Percentiles rank a stretch among this genome's conserved stretches.
Evolutionary conservation across 1,140 invertebrate genomes (phyloP).

Genomic region (Brachionus asplanchnoidis): DNA sequence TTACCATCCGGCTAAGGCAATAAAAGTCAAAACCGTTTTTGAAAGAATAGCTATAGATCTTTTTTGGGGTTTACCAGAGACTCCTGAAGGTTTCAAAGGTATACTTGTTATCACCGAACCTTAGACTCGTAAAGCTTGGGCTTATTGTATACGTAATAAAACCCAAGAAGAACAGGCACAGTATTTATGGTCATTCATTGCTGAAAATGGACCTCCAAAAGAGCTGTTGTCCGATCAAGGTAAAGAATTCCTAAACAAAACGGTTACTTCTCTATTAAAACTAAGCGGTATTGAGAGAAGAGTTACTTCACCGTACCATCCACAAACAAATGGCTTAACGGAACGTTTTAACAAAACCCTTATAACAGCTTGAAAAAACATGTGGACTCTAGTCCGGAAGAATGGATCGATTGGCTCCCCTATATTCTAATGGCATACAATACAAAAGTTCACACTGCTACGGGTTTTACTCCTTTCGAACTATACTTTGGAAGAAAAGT

Average conservation of each 20-base stretch:
- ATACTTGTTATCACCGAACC: neutral
- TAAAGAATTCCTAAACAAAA: neutral
- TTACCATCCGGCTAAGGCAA: neutral
- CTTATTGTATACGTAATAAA: neutral
- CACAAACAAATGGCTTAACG: too few species aligned
- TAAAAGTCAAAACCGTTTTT: neutral
- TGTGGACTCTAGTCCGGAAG: too few species aligned
- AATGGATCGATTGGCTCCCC: too few species aligned
- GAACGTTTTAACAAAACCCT: too few species aligned
- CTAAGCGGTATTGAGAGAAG: neutral
- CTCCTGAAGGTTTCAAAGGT: neutral
- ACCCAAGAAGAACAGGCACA: neutral
- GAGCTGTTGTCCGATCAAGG: neutral
- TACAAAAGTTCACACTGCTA: too few species aligned
- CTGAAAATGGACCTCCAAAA: neutral
- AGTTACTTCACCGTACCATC: neutral
- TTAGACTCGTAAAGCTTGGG: neutral
- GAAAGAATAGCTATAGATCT: neutral
- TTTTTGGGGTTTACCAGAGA: neutral
- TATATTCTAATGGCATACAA: too few species aligned
- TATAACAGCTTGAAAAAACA: too few species aligned
- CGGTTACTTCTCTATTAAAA: neutral
- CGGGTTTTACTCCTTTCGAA: too few species aligned
- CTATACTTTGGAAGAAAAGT: slow-evolving; percentile 46
- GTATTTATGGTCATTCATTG: neutral